Percentiles rank a stretch among this genome's conserved stretches.
Evolutionary conservation across 2,113 vertebrate species (phyloP).

Genomic region (Tetrao urogallus): DNA sequence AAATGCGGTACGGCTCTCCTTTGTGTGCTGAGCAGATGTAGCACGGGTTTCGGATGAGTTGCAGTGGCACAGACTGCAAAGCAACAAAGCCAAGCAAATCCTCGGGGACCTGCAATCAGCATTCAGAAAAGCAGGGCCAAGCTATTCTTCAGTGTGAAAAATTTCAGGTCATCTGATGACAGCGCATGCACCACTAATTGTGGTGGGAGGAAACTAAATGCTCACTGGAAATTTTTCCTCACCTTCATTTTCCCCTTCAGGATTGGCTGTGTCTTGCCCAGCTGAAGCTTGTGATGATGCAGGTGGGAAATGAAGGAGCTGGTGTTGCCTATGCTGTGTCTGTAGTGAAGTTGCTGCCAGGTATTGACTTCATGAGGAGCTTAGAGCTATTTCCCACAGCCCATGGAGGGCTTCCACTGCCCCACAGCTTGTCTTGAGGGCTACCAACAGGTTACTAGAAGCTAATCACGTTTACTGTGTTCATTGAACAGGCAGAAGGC

Average conservation of each 20-base stretch:
- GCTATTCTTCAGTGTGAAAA: neutral
- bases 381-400: neutral
- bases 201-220: neutral
- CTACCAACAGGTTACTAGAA: neutral
- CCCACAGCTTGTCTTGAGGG: rapidly evolving
- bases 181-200: rapidly evolving
- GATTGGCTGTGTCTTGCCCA: neutral
- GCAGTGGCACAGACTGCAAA: neutral
- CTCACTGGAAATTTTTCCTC: neutral
- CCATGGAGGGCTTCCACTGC: neutral
- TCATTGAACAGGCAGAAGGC: neutral
- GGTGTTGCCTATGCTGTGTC: neutral
- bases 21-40: neutral
- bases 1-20: neutral
- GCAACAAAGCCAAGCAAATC: neutral
- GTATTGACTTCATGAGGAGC: neutral
- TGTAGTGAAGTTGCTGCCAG: neutral
- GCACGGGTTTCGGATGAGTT: neutral
- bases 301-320: neutral
- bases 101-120: neutral
- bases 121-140: neutral
- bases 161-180: neutral
- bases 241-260: neutral
- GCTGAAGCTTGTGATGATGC: neutral
- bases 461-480: rapidly evolving